phyloP scores from a whole-genome alignment of 2,888 invertebrate species.

The Myopa testacea region DNA sequence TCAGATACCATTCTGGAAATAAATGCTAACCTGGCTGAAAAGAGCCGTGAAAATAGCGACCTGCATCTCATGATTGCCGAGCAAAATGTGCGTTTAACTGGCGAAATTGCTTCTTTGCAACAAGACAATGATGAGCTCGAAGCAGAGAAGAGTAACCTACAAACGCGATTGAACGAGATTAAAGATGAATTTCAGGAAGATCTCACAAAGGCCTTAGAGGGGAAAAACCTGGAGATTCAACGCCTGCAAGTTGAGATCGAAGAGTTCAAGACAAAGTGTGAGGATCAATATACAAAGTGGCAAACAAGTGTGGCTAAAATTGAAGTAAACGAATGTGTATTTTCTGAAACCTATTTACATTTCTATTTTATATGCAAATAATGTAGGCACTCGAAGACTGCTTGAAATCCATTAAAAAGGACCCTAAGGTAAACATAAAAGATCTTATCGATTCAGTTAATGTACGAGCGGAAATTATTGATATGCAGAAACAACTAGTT shows the following conservation, averaged over 20 bases:
- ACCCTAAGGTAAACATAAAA: slow-evolving; percentile 67
- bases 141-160: slow-evolving; percentile 65
- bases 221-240: slow-evolving; percentile 64
- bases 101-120: slow-evolving; percentile 73
- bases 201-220: slow-evolving; percentile 60
- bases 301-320: slow-evolving; percentile 65
- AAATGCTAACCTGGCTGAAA: slow-evolving; percentile 70
- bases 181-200: slow-evolving; percentile 65
- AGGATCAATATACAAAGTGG: slow-evolving; percentile 60
- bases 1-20: slow-evolving; percentile 70
- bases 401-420: slow-evolving; percentile 67
- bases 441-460: slow-evolving; percentile 72
- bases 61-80: slow-evolving; percentile 67
- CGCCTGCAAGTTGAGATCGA: slow-evolving; percentile 62
- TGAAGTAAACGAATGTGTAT: slow-evolving; percentile 52
- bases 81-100: slow-evolving; percentile 69
- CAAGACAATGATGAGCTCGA: slow-evolving; percentile 71
- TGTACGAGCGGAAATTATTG: slow-evolving; percentile 73
- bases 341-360: not conserved
- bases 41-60: slow-evolving; percentile 72
- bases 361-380: not conserved
- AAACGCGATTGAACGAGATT: slow-evolving; percentile 62
- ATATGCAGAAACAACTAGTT: slow-evolving; percentile 71
- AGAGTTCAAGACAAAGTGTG: slow-evolving; percentile 57
- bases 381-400: slow-evolving; percentile 69